Evolutionary conservation across 2,797 vertebrate genomes (phyloP).

Genomic region (Phaenicophaeus curvirostris): DNA sequence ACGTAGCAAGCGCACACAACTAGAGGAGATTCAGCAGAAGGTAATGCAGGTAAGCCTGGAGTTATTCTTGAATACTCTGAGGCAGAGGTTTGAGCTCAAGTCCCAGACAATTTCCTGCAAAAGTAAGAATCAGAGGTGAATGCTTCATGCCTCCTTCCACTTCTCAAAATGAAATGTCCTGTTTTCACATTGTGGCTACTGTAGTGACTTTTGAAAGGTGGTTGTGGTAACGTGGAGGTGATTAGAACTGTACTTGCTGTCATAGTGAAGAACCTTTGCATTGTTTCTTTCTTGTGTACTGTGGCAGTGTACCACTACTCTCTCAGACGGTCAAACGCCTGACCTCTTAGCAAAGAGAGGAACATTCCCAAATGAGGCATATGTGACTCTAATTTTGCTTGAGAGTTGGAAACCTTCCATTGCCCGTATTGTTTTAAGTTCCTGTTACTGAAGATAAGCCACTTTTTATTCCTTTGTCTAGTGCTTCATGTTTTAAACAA

Average conservation of each 20-base stretch:
- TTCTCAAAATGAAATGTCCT: fast-evolving
- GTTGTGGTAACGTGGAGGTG: fast-evolving
- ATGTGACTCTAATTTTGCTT: neutral
- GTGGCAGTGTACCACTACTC: fast-evolving
- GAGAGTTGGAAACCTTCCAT: neutral
- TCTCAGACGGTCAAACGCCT: neutral
- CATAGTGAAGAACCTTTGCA: fast-evolving
- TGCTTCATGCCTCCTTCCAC: neutral
- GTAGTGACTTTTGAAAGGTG: neutral
- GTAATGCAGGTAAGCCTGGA: constrained; percentile 91
- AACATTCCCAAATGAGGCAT: neutral
- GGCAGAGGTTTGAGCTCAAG: neutral
- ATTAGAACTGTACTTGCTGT: neutral
- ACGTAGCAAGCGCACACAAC: constrained; percentile 92
- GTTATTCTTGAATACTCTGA: neutral
- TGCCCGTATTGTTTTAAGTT: neutral
- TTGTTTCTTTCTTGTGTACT: fast-evolving
- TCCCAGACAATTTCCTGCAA: neutral
- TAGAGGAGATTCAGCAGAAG: constrained; percentile 96
- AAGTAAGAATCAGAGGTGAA: neutral
- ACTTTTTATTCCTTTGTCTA: neutral
- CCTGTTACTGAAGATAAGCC: neutral
- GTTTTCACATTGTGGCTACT: neutral
- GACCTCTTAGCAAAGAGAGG: neutral
- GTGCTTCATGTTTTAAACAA: neutral